Conservation (phyloP, 2,797 vertebrate species). For the Thamnophis elegans region DNA sequence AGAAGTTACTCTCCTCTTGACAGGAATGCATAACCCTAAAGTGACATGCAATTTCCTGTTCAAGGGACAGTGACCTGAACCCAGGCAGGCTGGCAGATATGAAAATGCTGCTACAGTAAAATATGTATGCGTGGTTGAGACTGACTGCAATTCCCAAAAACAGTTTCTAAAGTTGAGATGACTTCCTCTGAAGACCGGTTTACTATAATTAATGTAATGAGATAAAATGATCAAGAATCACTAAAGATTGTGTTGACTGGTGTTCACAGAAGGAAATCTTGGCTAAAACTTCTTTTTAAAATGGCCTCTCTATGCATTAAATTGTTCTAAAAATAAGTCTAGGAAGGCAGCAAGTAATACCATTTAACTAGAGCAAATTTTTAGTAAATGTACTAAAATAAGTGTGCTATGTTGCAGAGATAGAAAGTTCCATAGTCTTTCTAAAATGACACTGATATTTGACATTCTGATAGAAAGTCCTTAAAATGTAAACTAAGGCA, state of each 20-base stretch:
- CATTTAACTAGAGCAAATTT: background rate
- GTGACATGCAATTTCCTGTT: background rate
- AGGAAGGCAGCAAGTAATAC: background rate
- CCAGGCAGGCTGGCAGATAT: background rate
- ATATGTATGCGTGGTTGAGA: background rate
- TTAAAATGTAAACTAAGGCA: background rate
- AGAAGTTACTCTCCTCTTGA: background rate
- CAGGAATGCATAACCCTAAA: background rate
- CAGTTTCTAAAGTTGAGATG: background rate
- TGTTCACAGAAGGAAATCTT: background rate
- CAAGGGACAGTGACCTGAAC: background rate
- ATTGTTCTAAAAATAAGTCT: background rate
- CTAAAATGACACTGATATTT: background rate
- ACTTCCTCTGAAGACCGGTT: background rate
- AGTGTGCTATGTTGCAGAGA: background rate
- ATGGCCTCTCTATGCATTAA: background rate
- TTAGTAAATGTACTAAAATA: background rate
- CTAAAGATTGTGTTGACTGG: background rate
- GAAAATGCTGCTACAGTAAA: constrained; percentile 3
- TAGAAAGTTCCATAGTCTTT: background rate
- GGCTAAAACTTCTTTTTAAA: background rate
- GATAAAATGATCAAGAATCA: background rate
- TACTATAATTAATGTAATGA: background rate
- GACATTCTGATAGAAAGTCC: no score
- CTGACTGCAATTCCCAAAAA: background rate